Evolutionary conservation across 2,888 invertebrate genomes (phyloP).

Genomic region (Laothoe populi): DNA sequence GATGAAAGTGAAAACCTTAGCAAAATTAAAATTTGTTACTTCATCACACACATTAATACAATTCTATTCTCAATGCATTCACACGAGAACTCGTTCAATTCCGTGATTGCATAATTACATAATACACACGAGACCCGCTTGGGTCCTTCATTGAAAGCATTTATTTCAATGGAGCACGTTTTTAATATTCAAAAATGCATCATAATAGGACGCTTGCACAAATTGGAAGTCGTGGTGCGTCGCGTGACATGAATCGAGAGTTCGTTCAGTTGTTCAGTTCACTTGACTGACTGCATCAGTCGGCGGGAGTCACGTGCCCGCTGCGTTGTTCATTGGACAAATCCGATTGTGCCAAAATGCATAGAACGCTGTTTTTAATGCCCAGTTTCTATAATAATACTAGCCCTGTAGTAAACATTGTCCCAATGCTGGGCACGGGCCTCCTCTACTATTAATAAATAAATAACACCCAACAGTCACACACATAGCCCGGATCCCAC

Average conservation of each 20-base stretch:
- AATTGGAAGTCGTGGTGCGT: slow-evolving; percentile 38
- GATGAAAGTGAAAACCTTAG: too few species aligned
- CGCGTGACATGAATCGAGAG: slow-evolving; percentile 27
- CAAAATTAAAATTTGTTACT: too few species aligned
- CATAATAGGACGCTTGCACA: slow-evolving; percentile 37
- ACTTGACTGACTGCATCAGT: slow-evolving; percentile 23
- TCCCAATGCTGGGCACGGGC: too few species aligned
- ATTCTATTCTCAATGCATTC: background rate
- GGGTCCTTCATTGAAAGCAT: slow-evolving; percentile 11
- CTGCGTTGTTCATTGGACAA: slow-evolving; percentile 26
- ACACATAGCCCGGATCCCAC: too few species aligned
- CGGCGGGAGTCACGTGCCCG: slow-evolving; percentile 34
- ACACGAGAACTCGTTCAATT: background rate
- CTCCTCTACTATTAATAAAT: too few species aligned
- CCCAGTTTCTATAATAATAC: too few species aligned
- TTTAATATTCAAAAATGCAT: slow-evolving; percentile 33
- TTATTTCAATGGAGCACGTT: slow-evolving; percentile 23
- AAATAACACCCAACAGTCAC: too few species aligned
- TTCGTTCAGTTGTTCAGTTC: slow-evolving; percentile 19
- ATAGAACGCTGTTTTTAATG: background rate
- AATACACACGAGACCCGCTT: background rate
- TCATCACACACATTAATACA: background rate
- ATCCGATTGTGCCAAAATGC: slow-evolving; percentile 21
- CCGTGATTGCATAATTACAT: background rate
- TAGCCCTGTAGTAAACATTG: too few species aligned